Conservation (phyloP, 1,140 invertebrate genomes). For the Chrysopa pallens region DNA sequence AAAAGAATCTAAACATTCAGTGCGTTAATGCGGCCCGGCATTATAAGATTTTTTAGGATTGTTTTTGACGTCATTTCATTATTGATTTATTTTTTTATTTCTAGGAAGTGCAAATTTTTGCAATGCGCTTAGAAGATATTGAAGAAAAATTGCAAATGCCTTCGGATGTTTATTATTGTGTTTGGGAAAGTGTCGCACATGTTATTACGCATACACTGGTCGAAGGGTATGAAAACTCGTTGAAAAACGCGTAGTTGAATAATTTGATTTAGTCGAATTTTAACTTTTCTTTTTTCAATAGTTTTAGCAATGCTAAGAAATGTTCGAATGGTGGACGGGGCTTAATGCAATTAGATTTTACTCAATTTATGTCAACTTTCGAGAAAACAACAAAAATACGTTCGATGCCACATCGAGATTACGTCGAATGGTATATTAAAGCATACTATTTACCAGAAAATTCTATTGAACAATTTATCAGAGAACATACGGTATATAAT, state of each 20-base stretch:
- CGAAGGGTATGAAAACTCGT: conserved; percentile 54
- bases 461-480: conserved; percentile 76
- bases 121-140: conserved; percentile 53
- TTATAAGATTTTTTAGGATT: background rate
- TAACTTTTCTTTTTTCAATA: conserved; percentile 15
- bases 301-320: conserved; percentile 77
- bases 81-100: conserved; percentile 9
- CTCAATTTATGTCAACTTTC: conserved; percentile 81
- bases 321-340: conserved; percentile 92
- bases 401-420: conserved; percentile 75
- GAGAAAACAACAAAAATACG: conserved; percentile 66
- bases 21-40: no score
- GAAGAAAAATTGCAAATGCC: conserved; percentile 47
- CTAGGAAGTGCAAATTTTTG: conserved; percentile 63
- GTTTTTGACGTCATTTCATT: background rate
- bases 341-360: conserved; percentile 95
- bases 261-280: background rate
- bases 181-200: conserved; percentile 80
- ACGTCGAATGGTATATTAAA: conserved; percentile 90
- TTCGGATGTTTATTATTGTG: conserved; percentile 39
- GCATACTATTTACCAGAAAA: conserved; percentile 86
- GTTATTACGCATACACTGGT: conserved; percentile 73
- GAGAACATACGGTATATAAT: conserved; percentile 48
- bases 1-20: background rate
- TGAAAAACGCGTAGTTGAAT: no score